Percentiles rank a stretch among this genome's conserved stretches.
Conservation (phyloP, 2,888 invertebrate species). For the Tiphia femorata region DNA sequence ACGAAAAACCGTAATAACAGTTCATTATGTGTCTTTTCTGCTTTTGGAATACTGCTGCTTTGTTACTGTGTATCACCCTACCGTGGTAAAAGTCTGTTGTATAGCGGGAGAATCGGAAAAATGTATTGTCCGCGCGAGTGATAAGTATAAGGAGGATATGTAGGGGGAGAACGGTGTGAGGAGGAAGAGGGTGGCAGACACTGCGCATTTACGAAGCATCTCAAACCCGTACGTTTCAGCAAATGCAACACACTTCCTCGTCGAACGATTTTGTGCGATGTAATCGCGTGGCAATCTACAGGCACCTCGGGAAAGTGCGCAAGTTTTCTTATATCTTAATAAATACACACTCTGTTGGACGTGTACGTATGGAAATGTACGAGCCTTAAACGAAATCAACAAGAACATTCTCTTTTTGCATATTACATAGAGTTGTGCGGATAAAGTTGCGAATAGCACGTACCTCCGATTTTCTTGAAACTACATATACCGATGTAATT, state of each 20-base stretch:
- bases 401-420: neutral
- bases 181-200: slow-evolving; percentile 55
- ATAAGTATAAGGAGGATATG: slow-evolving; percentile 24
- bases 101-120: slow-evolving; percentile 31
- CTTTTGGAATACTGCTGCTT: slow-evolving; percentile 37
- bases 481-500: too few species aligned
- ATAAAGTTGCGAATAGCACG: slow-evolving; percentile 3
- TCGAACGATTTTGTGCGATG: slow-evolving; percentile 29
- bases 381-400: neutral
- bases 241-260: slow-evolving; percentile 40
- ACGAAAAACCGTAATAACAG: slow-evolving; percentile 28
- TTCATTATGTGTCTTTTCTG: slow-evolving; percentile 32
- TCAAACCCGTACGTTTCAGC: slow-evolving; percentile 39
- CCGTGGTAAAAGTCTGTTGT: slow-evolving; percentile 21
- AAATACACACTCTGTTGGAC: neutral
- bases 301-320: slow-evolving; percentile 6
- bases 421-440: too few species aligned
- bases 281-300: slow-evolving; percentile 31
- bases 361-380: neutral
- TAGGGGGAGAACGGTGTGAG: slow-evolving; percentile 23
- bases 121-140: slow-evolving; percentile 30
- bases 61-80: slow-evolving; percentile 46
- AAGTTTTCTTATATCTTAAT: neutral
- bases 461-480: too few species aligned
- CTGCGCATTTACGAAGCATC: slow-evolving; percentile 55